Percentiles rank a stretch among this genome's conserved stretches.
These are phyloP conservation scores for Pseudomyrmex pallidus DNA, from an alignment of 1,140 invertebrate genomes.

Conservation along the genomic window DNA sequence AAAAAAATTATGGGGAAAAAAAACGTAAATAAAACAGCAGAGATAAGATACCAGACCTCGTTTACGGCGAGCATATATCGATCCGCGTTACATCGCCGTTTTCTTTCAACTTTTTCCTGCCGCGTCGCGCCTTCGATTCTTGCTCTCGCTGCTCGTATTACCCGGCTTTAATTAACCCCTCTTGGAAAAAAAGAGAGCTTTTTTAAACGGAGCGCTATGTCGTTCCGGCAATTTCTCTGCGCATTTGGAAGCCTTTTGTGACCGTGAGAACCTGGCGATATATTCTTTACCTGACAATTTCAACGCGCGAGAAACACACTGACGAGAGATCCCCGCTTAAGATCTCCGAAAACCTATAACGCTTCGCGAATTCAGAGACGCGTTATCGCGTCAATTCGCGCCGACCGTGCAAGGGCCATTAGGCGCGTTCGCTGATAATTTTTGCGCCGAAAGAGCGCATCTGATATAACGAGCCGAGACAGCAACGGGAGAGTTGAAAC, in stretches of 20 bases:
- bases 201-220: slow-evolving; percentile 4
- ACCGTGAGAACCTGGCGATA: slow-evolving; percentile 7
- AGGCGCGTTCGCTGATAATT: not conserved
- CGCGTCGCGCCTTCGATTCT: slow-evolving; percentile 1
- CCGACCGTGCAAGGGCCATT: not conserved
- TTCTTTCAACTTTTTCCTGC: not conserved
- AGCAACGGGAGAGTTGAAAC: not conserved
- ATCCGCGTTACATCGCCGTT: slow-evolving; percentile 1
- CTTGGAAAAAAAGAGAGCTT: slow-evolving; percentile 14
- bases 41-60: not conserved
- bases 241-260: slow-evolving; percentile 34
- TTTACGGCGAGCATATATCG: slow-evolving; percentile 16
- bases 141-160: slow-evolving; percentile 17
- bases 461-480: slow-evolving; percentile 3
- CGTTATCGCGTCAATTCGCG: slow-evolving; percentile 33
- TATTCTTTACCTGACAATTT: slow-evolving; percentile 2
- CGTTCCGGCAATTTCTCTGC: slow-evolving; percentile 32
- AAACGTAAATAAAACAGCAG: not conserved
- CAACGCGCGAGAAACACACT: not conserved
- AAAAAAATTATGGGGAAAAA: not conserved
- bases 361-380: not conserved
- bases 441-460: not conserved
- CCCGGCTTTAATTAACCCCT: slow-evolving; percentile 34
- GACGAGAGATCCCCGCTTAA: not conserved
- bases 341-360: too few relatives aligned